Evolutionary conservation across 2,113 vertebrate genomes (phyloP), one percentile per base, ranked within the genome.

Genomic region (Micromys minutus): DNA sequence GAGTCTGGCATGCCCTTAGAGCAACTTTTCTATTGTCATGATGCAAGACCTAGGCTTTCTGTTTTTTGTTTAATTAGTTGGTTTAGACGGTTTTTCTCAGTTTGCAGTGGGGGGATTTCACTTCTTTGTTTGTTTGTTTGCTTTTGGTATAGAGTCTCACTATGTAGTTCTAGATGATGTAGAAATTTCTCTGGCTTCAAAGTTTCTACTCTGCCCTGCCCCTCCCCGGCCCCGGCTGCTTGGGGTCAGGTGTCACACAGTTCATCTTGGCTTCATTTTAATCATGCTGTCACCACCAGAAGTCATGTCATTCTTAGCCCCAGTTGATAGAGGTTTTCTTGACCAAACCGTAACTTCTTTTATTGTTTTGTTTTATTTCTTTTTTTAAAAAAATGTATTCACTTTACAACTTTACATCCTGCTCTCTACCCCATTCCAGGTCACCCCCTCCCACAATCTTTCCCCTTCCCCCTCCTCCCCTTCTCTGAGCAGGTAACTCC

Each of bases 161-260:
- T 24, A 22, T 55, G 9, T 80, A n/a, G 50, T n/a, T 55, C 50
- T 55, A 36, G 77, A 55, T 55, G 19, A n/a, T 22, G 22, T 55
- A 77, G 15, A 50, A 50, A 29, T 52, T 79, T 77, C 31, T 52
- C 47, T 52, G 16, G 45, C 45, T 77, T 31, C 47, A 31, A 76
- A 76, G 7, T 31, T 79, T 52, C 76, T 36, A 13, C 65, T 5
- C 26, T 65, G 26, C 29, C 29, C 65, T 13, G 8, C 24, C 24
- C 61, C 29, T 0, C 11, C 11, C 3, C 29, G 0, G 15, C 22
- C 21, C 17, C 8, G 34, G 9, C 50, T 36, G 7, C 36, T 39
- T 59, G 36, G 34, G 79, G 36, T n/a, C n/a, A 39, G 79, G n/a
- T 13, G 39, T 81, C 13, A 81, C 13, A 81, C 6, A 39, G 52